Conservation (phyloP, 2,797 vertebrate species). For the Coluber constrictor region DNA sequence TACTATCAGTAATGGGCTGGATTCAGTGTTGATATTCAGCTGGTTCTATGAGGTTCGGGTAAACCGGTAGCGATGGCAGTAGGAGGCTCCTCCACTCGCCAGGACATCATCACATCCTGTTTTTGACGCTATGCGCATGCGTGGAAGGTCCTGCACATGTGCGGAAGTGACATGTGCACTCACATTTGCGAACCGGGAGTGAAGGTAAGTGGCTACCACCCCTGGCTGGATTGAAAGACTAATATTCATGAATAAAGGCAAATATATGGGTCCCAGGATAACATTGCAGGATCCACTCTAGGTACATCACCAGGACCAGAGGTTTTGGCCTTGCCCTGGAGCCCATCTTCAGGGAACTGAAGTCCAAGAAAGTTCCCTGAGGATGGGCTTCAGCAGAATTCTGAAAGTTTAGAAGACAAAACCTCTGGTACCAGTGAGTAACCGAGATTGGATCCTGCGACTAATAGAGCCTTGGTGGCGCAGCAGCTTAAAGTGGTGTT, state of each 20-base stretch:
- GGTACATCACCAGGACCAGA: background rate
- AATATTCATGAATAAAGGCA: background rate
- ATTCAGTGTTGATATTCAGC: no score
- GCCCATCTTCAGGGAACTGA: background rate
- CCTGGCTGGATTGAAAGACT: background rate
- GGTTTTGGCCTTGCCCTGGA: background rate
- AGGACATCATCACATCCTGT: no score
- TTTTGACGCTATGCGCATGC: no score
- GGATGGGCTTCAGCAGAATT: background rate
- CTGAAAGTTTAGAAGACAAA: background rate
- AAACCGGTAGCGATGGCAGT: no score
- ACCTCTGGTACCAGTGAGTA: background rate
- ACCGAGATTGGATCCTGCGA: background rate
- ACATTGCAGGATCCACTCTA: background rate
- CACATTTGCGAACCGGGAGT: no score
- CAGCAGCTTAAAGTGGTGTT: no score
- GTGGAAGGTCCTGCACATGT: no score
- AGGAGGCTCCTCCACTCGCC: no score
- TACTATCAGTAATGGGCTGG: no score
- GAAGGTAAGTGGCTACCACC: no score
- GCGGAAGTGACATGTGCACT: no score
- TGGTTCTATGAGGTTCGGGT: no score
- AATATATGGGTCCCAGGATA: background rate
- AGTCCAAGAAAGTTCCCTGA: background rate
- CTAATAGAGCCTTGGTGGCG: background rate